Base-by-base conservation (phyloP, 1,140 invertebrate genomes). In the Drosophila asahinai region DNA sequence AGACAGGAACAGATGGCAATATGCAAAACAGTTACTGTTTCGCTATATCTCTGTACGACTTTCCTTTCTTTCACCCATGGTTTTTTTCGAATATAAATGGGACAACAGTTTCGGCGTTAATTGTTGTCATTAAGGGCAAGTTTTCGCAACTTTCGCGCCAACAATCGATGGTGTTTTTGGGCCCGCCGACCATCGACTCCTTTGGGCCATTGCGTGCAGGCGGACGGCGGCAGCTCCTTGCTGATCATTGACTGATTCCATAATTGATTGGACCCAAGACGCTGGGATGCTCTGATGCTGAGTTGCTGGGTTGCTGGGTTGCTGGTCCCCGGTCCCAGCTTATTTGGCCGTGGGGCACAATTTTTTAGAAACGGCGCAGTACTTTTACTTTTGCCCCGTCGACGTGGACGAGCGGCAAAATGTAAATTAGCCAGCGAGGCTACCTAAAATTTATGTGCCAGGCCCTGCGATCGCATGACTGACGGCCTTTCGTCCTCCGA, bases 181-280 rank as follows among this genome's bases (percentile, higher is more conserved):
- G 25, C n/a, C 30, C 38, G 22, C 19, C 43, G n/a, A 42, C 62
- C 62, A 30, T 30, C 54, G 30, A 40, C 51, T 64, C 60, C 61
- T 58, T 73, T 60, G 43, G 49, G 43, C 57, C 47, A 45, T 91
- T 81, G 84, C 84, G 86, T 89, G 84, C 49, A 72, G 72, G 61
- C 59, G 42, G 60, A 77, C 68, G 83, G 45, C 65, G 58, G 77
- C 81, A 78, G 68, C 66, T 82, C 63, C 67, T 77, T 83, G 76
- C 74, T 89, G 84, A 90, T 90, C 86, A 77, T 77, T 89, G 86
- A 86, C 75, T 84, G 86, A 89, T 89, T 89, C 68, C 66, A 76
- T 89, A 89, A 89, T 89, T 89, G 86, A 89, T 89, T 86, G 86
- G 54, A 43, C 62, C 63, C 51, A 22, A 27, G 36, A 59, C n/a